phyloP scores from a whole-genome alignment of 2,113 vertebrate species.

The Acrocephalus kingi region DNA sequence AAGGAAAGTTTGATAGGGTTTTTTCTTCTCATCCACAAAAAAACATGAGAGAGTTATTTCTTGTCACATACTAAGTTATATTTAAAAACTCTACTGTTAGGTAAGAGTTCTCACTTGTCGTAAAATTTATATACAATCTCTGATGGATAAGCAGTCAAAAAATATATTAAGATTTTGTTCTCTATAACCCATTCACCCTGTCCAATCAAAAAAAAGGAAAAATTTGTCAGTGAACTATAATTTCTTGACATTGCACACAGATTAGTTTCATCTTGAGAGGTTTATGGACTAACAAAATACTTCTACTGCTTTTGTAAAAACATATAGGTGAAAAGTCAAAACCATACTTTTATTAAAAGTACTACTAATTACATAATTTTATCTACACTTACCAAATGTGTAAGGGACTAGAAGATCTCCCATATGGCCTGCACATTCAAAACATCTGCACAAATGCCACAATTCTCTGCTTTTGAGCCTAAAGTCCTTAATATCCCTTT shows the following conservation, averaged over 20 bases:
- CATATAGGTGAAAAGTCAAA: not conserved
- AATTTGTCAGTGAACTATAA: not conserved
- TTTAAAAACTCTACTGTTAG: not conserved
- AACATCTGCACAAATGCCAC: not conserved
- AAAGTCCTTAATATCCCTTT: not conserved
- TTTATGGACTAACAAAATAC: not conserved
- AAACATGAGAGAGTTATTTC: not conserved
- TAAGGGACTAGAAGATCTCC: not conserved
- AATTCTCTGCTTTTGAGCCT: not conserved
- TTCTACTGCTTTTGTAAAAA: not conserved
- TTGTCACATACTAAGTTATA: not conserved
- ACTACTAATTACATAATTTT: not conserved
- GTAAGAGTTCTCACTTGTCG: not conserved
- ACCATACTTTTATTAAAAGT: not conserved
- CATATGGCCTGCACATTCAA: not conserved
- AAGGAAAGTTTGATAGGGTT: not conserved
- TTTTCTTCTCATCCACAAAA: accelerated
- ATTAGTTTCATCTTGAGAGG: not conserved
- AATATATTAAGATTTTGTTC: not conserved
- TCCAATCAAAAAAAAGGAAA: not conserved
- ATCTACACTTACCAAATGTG: not conserved
- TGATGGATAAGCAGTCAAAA: not conserved
- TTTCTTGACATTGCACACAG: not conserved
- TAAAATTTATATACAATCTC: not conserved
- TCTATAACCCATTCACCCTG: not conserved